Percentiles rank a stretch among this genome's conserved stretches.
These are phyloP conservation scores for Drosophila maculinotata DNA, from an alignment of 2,888 invertebrate genomes.

Conservation along the genomic window DNA sequence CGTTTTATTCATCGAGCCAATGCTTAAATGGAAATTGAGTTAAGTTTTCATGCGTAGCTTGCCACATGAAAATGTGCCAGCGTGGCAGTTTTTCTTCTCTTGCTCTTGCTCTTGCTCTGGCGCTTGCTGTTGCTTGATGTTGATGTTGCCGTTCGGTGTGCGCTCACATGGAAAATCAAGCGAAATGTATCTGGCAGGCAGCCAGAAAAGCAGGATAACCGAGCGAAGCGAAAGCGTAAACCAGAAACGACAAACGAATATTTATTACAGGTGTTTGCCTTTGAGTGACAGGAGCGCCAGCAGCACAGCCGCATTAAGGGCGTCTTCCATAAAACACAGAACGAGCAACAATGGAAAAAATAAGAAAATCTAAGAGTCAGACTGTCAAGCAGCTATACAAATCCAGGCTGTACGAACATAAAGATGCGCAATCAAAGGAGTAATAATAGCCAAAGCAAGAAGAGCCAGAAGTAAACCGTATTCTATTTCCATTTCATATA, in stretches of 20 bases:
- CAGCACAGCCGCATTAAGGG: conserved; percentile 47
- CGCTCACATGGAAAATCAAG: conserved; percentile 75
- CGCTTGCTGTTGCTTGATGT: conserved; percentile 14
- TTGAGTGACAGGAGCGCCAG: conserved; percentile 69
- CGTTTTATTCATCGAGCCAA: conserved; percentile 3
- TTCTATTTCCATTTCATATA: not conserved
- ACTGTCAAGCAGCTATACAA: conserved; percentile 20
- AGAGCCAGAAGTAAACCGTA: conserved; percentile 11
- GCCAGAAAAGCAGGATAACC: conserved; percentile 60
- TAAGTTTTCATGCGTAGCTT: conserved; percentile 28
- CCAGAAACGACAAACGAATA: conserved; percentile 75
- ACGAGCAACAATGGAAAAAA: not conserved
- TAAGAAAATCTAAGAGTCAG: not conserved
- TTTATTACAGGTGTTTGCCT: conserved; percentile 79
- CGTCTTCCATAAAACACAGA: conserved; percentile 24
- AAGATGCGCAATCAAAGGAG: conserved; percentile 37
- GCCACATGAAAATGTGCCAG: conserved; percentile 64
- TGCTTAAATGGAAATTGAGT: conserved; percentile 50
- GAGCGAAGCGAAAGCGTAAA: conserved; percentile 34
- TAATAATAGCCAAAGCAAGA: conserved; percentile 20
- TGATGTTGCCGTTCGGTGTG: conserved; percentile 42
- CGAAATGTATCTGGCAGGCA: conserved; percentile 73
- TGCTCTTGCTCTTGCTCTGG: conserved; percentile 13
- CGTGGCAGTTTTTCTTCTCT: conserved; percentile 46
- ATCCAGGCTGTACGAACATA: conserved; percentile 15